phyloP scores from a whole-genome alignment of 1,140 invertebrate genomes.

The Bradynema listronoti region DNA sequence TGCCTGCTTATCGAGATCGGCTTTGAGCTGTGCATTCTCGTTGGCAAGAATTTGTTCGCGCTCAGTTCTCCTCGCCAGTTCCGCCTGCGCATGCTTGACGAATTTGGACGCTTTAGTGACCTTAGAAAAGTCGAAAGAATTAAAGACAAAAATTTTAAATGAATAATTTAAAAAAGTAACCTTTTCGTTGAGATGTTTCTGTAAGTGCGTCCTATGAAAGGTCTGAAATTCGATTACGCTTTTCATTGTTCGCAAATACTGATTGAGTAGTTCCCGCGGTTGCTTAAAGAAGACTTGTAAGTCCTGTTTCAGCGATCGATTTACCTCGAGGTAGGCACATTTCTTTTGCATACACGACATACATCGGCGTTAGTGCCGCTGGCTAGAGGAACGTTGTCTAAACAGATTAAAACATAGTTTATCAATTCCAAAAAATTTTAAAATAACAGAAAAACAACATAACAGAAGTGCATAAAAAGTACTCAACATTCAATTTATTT shows the following conservation, averaged over 20 bases:
- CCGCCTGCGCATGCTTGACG: conserved; percentile 10
- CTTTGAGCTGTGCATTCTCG: conserved; percentile 10
- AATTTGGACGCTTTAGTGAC: conserved; percentile 2
- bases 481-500: too few relatives aligned
- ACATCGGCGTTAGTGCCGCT: conserved; percentile 3
- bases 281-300: conserved; percentile 15
- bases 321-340: conserved; percentile 7
- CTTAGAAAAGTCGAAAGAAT: conserved; percentile 15
- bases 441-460: too few relatives aligned
- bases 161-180: not conserved
- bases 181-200: conserved; percentile 6
- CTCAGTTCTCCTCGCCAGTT: conserved; percentile 8
- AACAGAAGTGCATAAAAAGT: too few relatives aligned
- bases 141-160: conserved; percentile 6
- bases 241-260: conserved; percentile 13
- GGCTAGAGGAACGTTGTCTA: conserved; percentile 2
- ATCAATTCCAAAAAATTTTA: too few relatives aligned
- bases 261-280: conserved; percentile 8
- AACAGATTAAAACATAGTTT: not conserved
- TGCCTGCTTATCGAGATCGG: conserved; percentile 1
- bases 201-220: conserved; percentile 5
- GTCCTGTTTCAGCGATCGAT: conserved; percentile 3
- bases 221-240: conserved; percentile 15
- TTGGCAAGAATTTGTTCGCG: conserved; percentile 1
- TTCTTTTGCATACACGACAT: conserved; percentile 15